Percentiles rank a stretch among this genome's conserved stretches.
These are phyloP conservation scores for Malthinus seriepunctatus DNA, from an alignment of 2,888 invertebrate genomes.

Conservation along the genomic window DNA sequence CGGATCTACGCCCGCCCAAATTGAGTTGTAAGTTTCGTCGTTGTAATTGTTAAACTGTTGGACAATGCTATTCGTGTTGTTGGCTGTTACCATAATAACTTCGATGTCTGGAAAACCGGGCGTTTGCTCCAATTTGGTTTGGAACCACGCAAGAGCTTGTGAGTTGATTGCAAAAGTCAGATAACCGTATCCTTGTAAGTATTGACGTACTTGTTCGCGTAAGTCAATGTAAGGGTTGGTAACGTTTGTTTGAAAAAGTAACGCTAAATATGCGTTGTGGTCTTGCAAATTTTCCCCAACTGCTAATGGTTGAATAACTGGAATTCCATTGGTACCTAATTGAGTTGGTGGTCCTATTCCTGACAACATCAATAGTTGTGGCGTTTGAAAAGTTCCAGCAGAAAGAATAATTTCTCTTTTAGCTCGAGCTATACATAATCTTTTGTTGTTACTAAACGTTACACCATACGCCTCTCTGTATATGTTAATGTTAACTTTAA, in stretches of 20 bases:
- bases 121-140: conserved; percentile 13
- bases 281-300: conserved; percentile 81
- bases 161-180: conserved; percentile 34
- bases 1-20: conserved; percentile 21
- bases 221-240: conserved; percentile 9
- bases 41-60: conserved; percentile 10
- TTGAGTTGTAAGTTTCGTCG: conserved; percentile 11
- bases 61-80: conserved; percentile 2
- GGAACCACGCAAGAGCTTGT: conserved; percentile 30
- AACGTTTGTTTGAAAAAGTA: conserved; percentile 58
- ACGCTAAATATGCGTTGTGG: conserved; percentile 70
- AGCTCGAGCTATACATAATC: conserved; percentile 59
- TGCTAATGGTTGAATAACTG: conserved; percentile 65
- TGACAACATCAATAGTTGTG: conserved; percentile 81
- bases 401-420: conserved; percentile 74
- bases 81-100: conserved; percentile 16
- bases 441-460: conserved; percentile 64
- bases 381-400: conserved; percentile 79
- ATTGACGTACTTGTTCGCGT: conserved; percentile 28
- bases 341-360: conserved; percentile 74
- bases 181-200: conserved; percentile 32
- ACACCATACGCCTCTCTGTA: conserved; percentile 65
- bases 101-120: conserved; percentile 31
- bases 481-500: conserved; percentile 65
- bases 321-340: conserved; percentile 61